Conservation (phyloP, 2,888 invertebrate species). For the Agrotis exclamationis region DNA sequence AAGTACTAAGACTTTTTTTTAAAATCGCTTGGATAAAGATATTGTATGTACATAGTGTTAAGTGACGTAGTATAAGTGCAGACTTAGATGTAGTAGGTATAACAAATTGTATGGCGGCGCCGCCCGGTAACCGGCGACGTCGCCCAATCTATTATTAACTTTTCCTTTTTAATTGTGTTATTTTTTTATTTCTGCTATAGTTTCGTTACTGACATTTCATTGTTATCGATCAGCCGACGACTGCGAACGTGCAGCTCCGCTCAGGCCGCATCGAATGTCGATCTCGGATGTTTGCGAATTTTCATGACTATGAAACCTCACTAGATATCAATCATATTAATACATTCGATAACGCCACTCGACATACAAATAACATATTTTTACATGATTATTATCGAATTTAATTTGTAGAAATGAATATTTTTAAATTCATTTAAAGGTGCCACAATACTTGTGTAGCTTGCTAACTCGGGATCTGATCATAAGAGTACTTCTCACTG, state of each 20-base stretch:
- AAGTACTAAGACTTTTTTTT: conserved; percentile 90
- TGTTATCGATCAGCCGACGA: conserved; percentile 65
- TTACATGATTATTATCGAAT: conserved; percentile 59
- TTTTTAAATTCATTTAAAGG: conserved; percentile 55
- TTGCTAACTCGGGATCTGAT: conserved; percentile 41
- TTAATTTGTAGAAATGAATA: conserved; percentile 60
- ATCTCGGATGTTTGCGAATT: conserved; percentile 61
- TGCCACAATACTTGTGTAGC: conserved; percentile 28
- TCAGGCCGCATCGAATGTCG: conserved; percentile 53
- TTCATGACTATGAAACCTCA: conserved; percentile 54
- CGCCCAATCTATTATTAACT: conserved; percentile 73
- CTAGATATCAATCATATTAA: conserved; percentile 59
- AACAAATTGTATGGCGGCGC: conserved; percentile 87
- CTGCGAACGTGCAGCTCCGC: conserved; percentile 43
- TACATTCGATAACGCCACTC: conserved; percentile 59
- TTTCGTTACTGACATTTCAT: conserved; percentile 76
- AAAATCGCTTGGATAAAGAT: conserved; percentile 88
- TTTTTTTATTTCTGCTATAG: conserved; percentile 74
- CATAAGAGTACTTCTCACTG: conserved; percentile 21
- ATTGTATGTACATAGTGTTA: conserved; percentile 89
- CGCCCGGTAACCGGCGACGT: conserved; percentile 59
- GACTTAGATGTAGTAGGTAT: conserved; percentile 90
- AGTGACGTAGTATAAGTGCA: conserved; percentile 86
- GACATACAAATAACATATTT: conserved; percentile 56
- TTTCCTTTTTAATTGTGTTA: conserved; percentile 74